A percentile compares a stretch with the other conserved stretches of the same genome.
Conservation (phyloP, 2,888 invertebrate species). For the Gibbula magus region DNA sequence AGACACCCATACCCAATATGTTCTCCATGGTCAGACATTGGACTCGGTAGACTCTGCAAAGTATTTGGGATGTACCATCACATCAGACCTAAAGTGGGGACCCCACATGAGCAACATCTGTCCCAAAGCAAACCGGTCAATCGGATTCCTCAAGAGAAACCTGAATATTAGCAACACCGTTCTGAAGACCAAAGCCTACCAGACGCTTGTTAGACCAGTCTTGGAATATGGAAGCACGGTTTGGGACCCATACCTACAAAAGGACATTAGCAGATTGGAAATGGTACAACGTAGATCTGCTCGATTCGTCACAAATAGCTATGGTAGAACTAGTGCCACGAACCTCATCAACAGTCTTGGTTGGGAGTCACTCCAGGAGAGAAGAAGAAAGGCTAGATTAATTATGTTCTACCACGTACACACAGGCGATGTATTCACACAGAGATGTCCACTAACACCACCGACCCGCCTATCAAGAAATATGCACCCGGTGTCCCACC, state of each 20-base stretch:
- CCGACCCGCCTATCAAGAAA: too few species aligned
- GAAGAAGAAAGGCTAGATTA: too few species aligned
- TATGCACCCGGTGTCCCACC: too few species aligned
- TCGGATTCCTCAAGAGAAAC: conserved; percentile 7
- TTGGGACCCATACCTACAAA: conserved; percentile 7
- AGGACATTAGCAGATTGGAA: too few species aligned
- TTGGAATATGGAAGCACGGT: conserved; percentile 18
- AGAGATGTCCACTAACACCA: too few species aligned
- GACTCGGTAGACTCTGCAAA: neutral
- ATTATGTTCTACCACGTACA: too few species aligned
- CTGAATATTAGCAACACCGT: neutral
- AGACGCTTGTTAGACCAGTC: neutral
- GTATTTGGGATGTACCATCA: neutral
- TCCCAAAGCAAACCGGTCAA: neutral
- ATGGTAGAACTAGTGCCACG: too few species aligned
- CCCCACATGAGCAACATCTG: neutral
- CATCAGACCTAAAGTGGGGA: neutral
- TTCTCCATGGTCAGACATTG: neutral
- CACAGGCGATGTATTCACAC: too few species aligned
- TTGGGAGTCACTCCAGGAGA: too few species aligned
- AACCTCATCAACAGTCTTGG: too few species aligned
- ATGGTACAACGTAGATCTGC: neutral
- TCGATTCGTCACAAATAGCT: neutral
- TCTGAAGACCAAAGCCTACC: neutral
- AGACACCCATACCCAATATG: neutral